A percentile compares a stretch with the other conserved stretches of the same genome.
Conservation (phyloP, 2,113 vertebrate genomes). For the Mellivora capensis region DNA sequence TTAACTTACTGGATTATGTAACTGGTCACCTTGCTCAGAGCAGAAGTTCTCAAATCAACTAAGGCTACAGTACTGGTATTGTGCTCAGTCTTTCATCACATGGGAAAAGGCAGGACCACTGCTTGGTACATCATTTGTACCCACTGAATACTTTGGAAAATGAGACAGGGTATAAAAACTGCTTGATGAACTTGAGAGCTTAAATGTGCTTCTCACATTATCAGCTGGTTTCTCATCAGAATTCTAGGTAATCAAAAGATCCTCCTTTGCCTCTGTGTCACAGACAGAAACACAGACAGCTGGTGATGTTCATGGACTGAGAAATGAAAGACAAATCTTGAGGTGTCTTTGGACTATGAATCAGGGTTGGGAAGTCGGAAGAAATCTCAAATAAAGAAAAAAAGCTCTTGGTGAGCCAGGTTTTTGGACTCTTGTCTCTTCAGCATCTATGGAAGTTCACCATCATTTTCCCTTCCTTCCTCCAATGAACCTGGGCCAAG, state of each 20-base stretch:
- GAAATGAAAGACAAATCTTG: background rate
- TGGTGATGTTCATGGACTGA: background rate
- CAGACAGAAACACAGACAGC: background rate
- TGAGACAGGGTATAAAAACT: background rate
- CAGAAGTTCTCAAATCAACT: background rate
- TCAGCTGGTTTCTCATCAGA: background rate
- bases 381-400: background rate
- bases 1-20: background rate
- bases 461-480: background rate
- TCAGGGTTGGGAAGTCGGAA: background rate
- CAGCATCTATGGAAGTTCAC: background rate
- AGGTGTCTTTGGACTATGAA: background rate
- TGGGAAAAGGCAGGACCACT: background rate
- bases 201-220: background rate
- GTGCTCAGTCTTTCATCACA: background rate
- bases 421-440: background rate
- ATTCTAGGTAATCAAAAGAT: background rate
- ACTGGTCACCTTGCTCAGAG: background rate
- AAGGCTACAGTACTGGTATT: background rate
- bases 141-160: background rate
- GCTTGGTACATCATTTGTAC: background rate
- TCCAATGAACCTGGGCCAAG: background rate
- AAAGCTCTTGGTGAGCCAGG: background rate
- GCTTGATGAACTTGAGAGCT: background rate
- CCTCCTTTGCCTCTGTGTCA: background rate